Evolutionary conservation across 2,113 vertebrate genomes (phyloP), one percentile per base, ranked within the genome.

Genomic region (Caranx ignobilis): DNA sequence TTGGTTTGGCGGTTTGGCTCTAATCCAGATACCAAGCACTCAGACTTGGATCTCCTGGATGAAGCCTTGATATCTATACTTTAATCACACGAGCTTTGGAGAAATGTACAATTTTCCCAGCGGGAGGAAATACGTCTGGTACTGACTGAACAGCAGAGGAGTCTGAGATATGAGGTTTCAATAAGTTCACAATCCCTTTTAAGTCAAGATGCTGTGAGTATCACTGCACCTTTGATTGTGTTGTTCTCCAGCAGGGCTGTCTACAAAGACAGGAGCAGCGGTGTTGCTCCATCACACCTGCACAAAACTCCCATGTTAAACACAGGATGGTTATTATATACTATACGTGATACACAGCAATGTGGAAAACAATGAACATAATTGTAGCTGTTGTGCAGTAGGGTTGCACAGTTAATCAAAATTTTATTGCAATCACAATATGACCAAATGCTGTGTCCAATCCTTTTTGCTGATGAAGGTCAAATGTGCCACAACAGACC

Each of bases 1-100:
- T 67, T 26, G 26, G 26, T 26, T 26, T 26, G 26, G 26, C 26
- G 72, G 11, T 81, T 67, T 85, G 77, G 72, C 72, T 52, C 7
- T 15, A 12, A n/a, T 61, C 77, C 77, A 75, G 54, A 80, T 66
- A 43, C 47, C 69, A 50, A 56, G 3, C 32, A 41, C 61, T 66
- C 21, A 18, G n/a, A 52, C 55, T 71, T 48, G 72, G 52, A 16
- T 71, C 67, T 75, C 66, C 32, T 54, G 11, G 35, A 61, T 66
- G 26, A 5, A 21, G 18, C 63, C 66, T 70, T 32, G 57, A 77
- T 69, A 69, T 69, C 56, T 54, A 37, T 54, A 39, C 75, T 77
- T 59, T 50, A 68, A 60, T 60, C 55, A 60, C 32, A 37, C 1
- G 4, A 55, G 57, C 75, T 62, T 62, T 62, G 47, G 18, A 45